These are phyloP conservation scores for Drosophila arizonae DNA, from an alignment of 1,140 invertebrate species.

Conservation along the genomic window DNA sequence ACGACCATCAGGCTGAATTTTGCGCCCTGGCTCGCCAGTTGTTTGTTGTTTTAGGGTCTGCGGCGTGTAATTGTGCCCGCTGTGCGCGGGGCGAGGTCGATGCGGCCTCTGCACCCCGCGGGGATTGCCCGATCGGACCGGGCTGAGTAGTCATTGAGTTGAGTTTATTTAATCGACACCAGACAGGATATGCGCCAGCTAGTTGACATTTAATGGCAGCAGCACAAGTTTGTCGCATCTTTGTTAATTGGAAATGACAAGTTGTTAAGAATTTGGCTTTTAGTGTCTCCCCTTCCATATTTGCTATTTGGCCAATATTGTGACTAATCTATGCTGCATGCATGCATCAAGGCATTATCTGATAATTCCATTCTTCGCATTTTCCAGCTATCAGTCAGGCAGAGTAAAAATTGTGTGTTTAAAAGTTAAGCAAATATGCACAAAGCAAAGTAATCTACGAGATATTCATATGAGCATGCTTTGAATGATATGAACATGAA, in stretches of 20 bases:
- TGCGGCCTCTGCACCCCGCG: slow-evolving; percentile 16
- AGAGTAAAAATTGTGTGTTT: slow-evolving; percentile 35
- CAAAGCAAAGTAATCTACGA: slow-evolving; percentile 67
- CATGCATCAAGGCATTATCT: too few species aligned
- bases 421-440: slow-evolving; percentile 66
- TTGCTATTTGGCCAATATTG: too few species aligned
- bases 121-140: slow-evolving; percentile 62
- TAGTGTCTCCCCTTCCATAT: not conserved
- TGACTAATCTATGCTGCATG: not conserved
- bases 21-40: slow-evolving; percentile 35
- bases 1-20: slow-evolving; percentile 76
- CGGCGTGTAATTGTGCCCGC: slow-evolving; percentile 76
- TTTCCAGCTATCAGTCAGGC: too few species aligned
- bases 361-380: too few species aligned
- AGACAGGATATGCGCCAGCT: slow-evolving; percentile 50
- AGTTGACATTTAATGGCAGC: slow-evolving; percentile 71
- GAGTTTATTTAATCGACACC: slow-evolving; percentile 80
- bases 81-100: slow-evolving; percentile 41
- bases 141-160: slow-evolving; percentile 1
- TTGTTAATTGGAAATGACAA: slow-evolving; percentile 62
- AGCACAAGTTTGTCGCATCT: slow-evolving; percentile 45
- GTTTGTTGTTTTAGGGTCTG: slow-evolving; percentile 65
- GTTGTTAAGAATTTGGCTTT: slow-evolving; percentile 35
- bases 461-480: slow-evolving; percentile 47
- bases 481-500: slow-evolving; percentile 57